These are phyloP conservation scores for Teleogryllus oceanicus DNA, from an alignment of 2,888 invertebrate species.

Conservation along the genomic window DNA sequence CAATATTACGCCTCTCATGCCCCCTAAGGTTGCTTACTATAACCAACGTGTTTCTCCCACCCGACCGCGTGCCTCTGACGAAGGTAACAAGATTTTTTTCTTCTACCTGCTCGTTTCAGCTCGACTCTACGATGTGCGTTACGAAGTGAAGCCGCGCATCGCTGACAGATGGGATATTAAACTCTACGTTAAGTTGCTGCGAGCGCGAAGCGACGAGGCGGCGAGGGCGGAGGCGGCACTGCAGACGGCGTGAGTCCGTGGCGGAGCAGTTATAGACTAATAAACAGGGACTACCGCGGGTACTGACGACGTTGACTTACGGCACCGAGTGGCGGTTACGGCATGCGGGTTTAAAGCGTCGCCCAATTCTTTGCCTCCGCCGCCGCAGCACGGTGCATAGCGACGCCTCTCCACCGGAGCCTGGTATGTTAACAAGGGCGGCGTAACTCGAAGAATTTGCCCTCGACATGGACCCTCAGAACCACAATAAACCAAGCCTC, in stretches of 20 bases:
- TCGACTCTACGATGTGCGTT: neutral
- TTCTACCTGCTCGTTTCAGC: no score
- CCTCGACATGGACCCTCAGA: neutral
- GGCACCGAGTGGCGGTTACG: neutral
- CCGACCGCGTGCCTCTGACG: no score
- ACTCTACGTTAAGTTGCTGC: neutral
- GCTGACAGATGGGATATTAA: constrained; percentile 18
- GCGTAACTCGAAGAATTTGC: neutral
- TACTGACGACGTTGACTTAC: neutral
- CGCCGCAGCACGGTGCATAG: neutral
- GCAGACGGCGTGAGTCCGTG: neutral
- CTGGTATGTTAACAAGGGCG: constrained; percentile 7
- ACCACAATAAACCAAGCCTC: neutral
- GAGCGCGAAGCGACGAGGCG: no score
- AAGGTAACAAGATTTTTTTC: no score
- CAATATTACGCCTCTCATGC: no score
- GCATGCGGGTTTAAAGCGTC: neutral
- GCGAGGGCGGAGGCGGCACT: no score
- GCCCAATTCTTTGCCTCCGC: neutral
- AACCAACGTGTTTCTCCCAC: no score
- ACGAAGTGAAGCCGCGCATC: neutral
- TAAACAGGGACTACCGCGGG: constrained; percentile 18
- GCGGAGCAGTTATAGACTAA: constrained; percentile 5
- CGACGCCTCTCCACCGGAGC: neutral
- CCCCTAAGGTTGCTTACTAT: no score